phyloP scores from a whole-genome alignment of 2,113 vertebrate species.

The Laticauda colubrina region DNA sequence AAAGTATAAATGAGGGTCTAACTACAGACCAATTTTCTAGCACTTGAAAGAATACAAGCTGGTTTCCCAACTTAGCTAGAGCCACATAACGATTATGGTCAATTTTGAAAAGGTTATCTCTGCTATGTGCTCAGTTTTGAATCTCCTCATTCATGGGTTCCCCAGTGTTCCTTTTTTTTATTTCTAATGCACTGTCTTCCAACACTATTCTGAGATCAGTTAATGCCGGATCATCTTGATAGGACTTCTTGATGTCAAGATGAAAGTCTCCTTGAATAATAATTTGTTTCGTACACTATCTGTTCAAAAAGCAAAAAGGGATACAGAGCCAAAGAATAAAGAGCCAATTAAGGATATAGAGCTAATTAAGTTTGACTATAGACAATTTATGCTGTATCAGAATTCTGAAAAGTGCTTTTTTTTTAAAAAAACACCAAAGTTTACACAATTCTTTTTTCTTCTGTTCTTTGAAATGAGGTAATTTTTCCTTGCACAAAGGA shows the following conservation, averaged over 20 bases:
- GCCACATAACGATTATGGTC: background rate
- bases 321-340: background rate
- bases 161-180: background rate
- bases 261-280: background rate
- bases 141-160: background rate
- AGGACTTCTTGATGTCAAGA: background rate
- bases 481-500: background rate
- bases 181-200: background rate
- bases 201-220: background rate
- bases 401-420: background rate
- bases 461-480: background rate
- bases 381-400: background rate
- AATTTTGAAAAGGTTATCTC: background rate
- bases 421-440: background rate
- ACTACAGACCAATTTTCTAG: background rate
- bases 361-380: background rate
- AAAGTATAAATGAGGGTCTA: background rate
- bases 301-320: background rate
- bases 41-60: background rate
- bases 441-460: background rate
- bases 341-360: background rate
- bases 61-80: background rate
- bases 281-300: background rate
- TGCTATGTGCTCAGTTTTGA: background rate
- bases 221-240: background rate